phyloP scores from a whole-genome alignment of 1,140 invertebrate species.

The Platorchestia sp. region DNA sequence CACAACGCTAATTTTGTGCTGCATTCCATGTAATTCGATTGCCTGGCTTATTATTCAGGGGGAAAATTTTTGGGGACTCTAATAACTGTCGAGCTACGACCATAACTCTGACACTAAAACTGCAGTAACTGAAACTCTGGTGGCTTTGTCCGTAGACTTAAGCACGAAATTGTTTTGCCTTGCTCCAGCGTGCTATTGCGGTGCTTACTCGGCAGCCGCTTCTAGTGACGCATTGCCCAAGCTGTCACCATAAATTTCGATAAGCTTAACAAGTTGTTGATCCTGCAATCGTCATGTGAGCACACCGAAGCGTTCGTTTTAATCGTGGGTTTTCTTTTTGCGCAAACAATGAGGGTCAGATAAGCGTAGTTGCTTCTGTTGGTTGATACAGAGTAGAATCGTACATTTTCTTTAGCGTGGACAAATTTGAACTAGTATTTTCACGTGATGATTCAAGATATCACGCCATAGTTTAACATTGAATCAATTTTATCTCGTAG shows the following conservation, averaged over 20 bases:
- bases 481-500: no score
- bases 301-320: not conserved
- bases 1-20: not conserved
- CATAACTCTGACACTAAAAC: slow-evolving; percentile 9
- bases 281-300: not conserved
- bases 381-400: not conserved
- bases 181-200: not conserved
- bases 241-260: not conserved
- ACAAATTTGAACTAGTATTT: no score
- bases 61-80: not conserved
- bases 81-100: slow-evolving; percentile 5
- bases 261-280: not conserved
- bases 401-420: not conserved
- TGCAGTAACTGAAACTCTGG: slow-evolving; percentile 27
- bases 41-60: not conserved
- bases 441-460: no score
- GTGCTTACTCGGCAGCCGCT: not conserved
- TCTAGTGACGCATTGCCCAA: not conserved
- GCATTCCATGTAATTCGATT: not conserved
- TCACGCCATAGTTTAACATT: no score
- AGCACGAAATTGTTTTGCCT: not conserved
- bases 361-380: not conserved
- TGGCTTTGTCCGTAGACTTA: not conserved
- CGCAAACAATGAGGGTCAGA: not conserved
- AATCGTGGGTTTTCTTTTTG: not conserved